Evolutionary conservation across 2,888 invertebrate genomes (phyloP).

Genomic region (Ectemnius continuus): DNA sequence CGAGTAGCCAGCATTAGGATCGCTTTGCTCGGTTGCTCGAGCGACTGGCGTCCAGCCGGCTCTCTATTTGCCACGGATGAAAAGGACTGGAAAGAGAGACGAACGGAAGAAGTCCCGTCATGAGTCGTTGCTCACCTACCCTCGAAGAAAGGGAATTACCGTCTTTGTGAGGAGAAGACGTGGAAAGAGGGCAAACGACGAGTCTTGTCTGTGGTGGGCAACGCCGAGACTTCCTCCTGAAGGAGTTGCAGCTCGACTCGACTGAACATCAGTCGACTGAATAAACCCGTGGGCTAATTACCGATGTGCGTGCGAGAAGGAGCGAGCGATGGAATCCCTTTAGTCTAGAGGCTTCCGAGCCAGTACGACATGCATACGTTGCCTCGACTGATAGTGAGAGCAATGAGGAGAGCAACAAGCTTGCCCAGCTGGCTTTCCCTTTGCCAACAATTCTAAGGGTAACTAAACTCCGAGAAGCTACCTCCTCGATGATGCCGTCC

Average conservation of each 20-base stretch:
- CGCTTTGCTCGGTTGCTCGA: not conserved
- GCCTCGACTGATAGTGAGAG: too few relatives aligned
- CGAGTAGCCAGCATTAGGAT: not conserved
- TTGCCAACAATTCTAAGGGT: too few relatives aligned
- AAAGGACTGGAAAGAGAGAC: not conserved
- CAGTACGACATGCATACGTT: too few relatives aligned
- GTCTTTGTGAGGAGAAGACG: constrained; percentile 1
- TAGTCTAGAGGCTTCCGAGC: constrained; percentile 6
- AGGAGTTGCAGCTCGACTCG: not conserved
- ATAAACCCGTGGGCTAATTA: constrained; percentile 48
- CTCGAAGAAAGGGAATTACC: not conserved
- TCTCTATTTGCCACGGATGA: not conserved
- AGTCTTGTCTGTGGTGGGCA: not conserved
- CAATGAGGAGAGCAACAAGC: constrained; percentile 48
- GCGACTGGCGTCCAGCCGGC: not conserved
- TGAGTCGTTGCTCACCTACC: too few relatives aligned
- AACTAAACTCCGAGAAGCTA: too few relatives aligned
- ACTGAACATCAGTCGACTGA: not conserved
- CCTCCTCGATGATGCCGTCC: not conserved
- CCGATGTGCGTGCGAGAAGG: constrained; percentile 39
- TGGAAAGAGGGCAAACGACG: not conserved
- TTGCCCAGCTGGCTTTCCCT: constrained; percentile 47
- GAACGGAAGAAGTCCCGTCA: not conserved
- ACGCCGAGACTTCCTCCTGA: not conserved
- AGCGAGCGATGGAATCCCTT: constrained; percentile 44